Conservation (phyloP, 2,113 vertebrate genomes). For the Poeciliopsis turrubarensis region DNA sequence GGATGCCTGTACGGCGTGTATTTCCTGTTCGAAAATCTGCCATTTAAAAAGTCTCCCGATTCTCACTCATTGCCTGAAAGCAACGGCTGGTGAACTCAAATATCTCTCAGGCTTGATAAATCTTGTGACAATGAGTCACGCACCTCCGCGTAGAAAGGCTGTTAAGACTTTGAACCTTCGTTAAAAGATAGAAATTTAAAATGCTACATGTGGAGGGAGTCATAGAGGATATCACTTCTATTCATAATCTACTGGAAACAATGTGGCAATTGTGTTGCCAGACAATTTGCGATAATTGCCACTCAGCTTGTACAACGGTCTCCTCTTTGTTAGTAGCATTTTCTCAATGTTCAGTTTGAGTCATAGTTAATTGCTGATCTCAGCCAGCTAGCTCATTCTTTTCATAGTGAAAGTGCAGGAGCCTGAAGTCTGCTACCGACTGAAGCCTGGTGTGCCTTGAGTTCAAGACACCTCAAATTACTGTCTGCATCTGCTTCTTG, state of each 20-base stretch:
- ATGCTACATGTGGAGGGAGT: not conserved
- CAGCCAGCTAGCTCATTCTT: not conserved
- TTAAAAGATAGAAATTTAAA: not conserved
- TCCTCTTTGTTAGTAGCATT: slow-evolving; percentile 15
- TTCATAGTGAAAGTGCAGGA: not conserved
- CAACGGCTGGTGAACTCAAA: no score
- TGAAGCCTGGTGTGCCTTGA: slow-evolving; percentile 5
- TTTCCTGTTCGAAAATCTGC: not conserved
- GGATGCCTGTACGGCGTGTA: no score
- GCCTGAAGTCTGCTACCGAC: slow-evolving; percentile 19
- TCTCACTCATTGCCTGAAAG: no score
- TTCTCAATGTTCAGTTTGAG: slow-evolving; percentile 9
- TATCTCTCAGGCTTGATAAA: no score
- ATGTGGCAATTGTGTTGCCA: not conserved
- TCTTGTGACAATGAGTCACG: no score
- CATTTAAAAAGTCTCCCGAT: not conserved
- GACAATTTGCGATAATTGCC: slow-evolving; percentile 6
- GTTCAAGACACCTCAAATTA: not conserved
- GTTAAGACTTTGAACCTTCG: not conserved
- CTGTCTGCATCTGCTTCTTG: not conserved
- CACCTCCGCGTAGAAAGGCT: not conserved
- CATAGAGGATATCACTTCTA: not conserved
- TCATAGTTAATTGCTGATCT: slow-evolving; percentile 22
- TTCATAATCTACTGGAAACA: slow-evolving; percentile 15
- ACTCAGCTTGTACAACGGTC: not conserved